Base-by-base conservation (phyloP, 2,888 invertebrate genomes). In the Enchytraeus crypticus region DNA sequence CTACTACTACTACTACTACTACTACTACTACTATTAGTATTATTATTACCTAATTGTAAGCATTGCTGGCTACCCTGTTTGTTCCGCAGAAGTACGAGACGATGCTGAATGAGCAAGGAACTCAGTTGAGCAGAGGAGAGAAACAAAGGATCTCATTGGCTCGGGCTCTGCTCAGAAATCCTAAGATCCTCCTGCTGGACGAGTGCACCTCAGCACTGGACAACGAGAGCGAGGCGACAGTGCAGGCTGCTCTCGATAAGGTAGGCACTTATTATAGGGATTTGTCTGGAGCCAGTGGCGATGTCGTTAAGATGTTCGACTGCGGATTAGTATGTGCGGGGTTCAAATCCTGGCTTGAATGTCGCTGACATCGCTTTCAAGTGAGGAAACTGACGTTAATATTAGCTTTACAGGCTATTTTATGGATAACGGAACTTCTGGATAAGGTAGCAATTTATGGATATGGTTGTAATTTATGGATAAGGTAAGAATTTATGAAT, bases 201-300 rank as follows among this genome's bases (percentile, higher is more conserved):
- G 90, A 90, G 77, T 90, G 90, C 0, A 91, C 91, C 2, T 89
- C 89, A 0, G 90, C 90, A 0, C 79, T 90, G 68, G 90, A 90
- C 80, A 85, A 87, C 2, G 85, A 86, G 68, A 88, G 88, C 68
- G 91, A 90, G 74, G 84, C 85, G 2, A 85, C 88, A 76, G 92
- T 93, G 0, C 92, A 92, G 79, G 84, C 84, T n/a, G 91, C 83
- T 18, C 72, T 83, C 11, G 82, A 84, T 59, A 86, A 80, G 71
- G 83, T 81, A 43, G 65, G 62, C 3, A 43, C n/a, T 11, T n/a
- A 43, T 43, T 14, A n/a, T n/a, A 43, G n/a, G n/a, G n/a, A n/a
- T n/a, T n/a, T n/a, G n/a, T n/a, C n/a, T n/a, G n/a, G n/a, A n/a
- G n/a, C n/a, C n/a, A n/a, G n/a, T n/a, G n/a, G n/a, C n/a, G n/a